Evolutionary conservation across 2,797 vertebrate species (phyloP), one percentile per base, ranked within the genome.

Genomic region (Pachyuromys duprasi): DNA sequence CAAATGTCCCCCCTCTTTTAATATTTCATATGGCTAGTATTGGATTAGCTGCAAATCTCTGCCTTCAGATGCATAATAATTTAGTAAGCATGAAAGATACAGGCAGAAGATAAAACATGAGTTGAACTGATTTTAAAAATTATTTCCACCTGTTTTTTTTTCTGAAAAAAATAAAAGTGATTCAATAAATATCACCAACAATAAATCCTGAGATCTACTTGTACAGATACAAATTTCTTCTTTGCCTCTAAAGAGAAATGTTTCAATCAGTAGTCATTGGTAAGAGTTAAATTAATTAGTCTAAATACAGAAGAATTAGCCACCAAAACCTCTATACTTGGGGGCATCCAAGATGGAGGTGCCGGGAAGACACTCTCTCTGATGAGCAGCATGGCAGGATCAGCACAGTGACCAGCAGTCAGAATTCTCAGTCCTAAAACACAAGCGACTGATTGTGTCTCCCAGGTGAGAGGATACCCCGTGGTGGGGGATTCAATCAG

Each of bases 31-130:
- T 24, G 11, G 5, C 39, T 31, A 74, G 81, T 26, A 14, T 80
- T 95, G 39, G 15, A 31, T 79, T 91, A 31, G 31, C 62, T 39
- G 53, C 1, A 62, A 88, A 92, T 7, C 55, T 97, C 94, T 91
- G 70, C 69, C 86, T 67, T 42, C 74, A 14, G 5, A 72, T 78
- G 15, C 83, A 13, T 88, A 62, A 60, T 42, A 80, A 89, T 95
- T 93, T 42, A 83, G 26, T 33, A 75, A 86, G 63, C 62, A 15
- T 28, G 4, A 33, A 93, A 24, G 67, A 70, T 67, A 67, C 2
- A 69, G 26, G 55, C 74, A 55, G 49, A 94, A 93, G 42, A 63
- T 74, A 91, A 86, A 92, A 82, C 80, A 42, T 2, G 45, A 83
- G 22, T 49, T 53, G 6, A 53, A 53, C 1, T 67, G 26, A 82